Percentiles rank a stretch among this genome's conserved stretches.
These are phyloP conservation scores for Upupa epops DNA, from an alignment of 2,113 vertebrate species.

Conservation along the genomic window DNA sequence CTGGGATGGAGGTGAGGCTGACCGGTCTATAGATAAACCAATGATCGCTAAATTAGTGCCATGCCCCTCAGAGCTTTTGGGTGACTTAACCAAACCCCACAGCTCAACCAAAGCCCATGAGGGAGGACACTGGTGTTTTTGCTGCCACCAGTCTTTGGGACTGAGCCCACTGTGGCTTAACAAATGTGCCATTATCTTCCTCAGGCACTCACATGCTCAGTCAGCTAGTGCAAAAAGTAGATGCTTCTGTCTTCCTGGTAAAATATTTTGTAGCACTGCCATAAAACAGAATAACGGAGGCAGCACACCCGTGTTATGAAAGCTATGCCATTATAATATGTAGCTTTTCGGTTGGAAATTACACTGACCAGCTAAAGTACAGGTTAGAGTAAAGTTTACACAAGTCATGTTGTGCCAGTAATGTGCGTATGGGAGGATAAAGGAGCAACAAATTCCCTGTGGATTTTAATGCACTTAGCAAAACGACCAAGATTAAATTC, in stretches of 20 bases:
- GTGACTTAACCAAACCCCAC: neutral
- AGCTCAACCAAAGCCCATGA: neutral
- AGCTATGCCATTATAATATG: constrained; percentile 2
- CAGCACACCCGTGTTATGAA: neutral
- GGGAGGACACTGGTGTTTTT: neutral
- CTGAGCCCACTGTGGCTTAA: neutral
- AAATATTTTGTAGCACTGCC: constrained; percentile 41
- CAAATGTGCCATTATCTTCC: neutral
- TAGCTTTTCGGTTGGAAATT: constrained; percentile 46
- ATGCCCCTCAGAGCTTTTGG: neutral
- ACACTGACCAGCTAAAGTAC: constrained; percentile 52
- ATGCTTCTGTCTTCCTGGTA: neutral
- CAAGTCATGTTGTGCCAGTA: neutral
- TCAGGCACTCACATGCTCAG: neutral
- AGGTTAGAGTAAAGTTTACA: constrained; percentile 32
- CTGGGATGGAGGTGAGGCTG: too few species aligned
- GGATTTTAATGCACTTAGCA: constrained; percentile 12
- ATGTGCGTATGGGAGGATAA: neutral
- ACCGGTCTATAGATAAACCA: too few species aligned
- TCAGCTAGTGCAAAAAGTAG: fast-evolving
- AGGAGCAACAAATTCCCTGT: neutral
- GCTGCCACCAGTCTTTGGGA: neutral
- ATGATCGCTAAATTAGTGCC: too few species aligned
- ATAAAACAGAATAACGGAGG: neutral
- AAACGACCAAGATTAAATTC: constrained; percentile 19